Evolutionary conservation across 2,797 vertebrate species (phyloP).

Genomic region (Odontamblyopus lacepedii): DNA sequence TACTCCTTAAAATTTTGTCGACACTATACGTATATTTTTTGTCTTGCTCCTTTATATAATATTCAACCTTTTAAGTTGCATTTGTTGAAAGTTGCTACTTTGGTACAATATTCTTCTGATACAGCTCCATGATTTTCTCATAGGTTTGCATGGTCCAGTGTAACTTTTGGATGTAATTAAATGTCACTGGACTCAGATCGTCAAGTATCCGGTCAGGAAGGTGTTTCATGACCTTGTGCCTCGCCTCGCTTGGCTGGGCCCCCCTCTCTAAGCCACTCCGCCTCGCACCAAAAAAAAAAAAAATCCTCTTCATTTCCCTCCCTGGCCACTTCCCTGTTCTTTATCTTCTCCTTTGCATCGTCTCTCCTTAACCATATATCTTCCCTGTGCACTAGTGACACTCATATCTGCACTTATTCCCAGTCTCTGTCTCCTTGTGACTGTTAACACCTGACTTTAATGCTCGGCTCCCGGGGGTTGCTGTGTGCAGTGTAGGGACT

Average conservation of each 20-base stretch:
- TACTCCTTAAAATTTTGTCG: constrained; percentile 22
- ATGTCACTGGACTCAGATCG: constrained; percentile 55
- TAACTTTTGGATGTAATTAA: constrained; percentile 73
- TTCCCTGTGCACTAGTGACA: constrained; percentile 33
- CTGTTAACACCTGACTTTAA: constrained; percentile 54
- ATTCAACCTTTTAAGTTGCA: constrained; percentile 18
- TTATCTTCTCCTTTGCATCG: background rate
- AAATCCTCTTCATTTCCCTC: constrained; percentile 29
- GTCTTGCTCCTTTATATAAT: background rate
- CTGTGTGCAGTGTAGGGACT: constrained; percentile 28
- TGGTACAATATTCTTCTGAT: constrained; percentile 18
- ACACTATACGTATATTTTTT: constrained; percentile 17
- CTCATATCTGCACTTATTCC: constrained; percentile 30
- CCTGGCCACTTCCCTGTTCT: constrained; percentile 9
- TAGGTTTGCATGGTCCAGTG: constrained; percentile 38
- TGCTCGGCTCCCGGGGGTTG: constrained; percentile 37
- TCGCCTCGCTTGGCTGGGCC: constrained; percentile 46
- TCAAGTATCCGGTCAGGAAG: constrained; percentile 52
- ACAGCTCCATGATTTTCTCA: constrained; percentile 2
- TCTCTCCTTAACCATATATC: constrained; percentile 24
- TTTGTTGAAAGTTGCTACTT: constrained; percentile 19
- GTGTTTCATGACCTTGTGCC: constrained; percentile 61
- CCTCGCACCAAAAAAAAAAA: constrained; percentile 26
- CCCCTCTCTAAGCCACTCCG: constrained; percentile 55
- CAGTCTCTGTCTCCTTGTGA: constrained; percentile 15